These are phyloP conservation scores for Thereva unica DNA, from an alignment of 2,888 invertebrate species.

Conservation along the genomic window DNA sequence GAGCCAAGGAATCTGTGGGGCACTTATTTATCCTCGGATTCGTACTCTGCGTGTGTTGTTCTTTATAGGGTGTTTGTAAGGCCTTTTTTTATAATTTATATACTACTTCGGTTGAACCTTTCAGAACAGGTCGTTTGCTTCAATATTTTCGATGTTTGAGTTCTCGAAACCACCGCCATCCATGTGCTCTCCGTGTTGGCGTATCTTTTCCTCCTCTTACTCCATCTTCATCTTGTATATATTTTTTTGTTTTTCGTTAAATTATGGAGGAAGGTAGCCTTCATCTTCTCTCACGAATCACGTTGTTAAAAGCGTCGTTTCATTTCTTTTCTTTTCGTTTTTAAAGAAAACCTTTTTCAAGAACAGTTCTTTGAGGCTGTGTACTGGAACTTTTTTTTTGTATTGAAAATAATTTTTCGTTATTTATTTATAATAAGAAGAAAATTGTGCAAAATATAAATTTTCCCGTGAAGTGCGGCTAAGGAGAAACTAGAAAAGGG, in stretches of 20 bases:
- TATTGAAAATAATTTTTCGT: constrained; percentile 35
- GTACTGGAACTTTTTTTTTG: no score
- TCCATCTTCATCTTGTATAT: constrained; percentile 1
- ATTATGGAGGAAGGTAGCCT: constrained; percentile 16
- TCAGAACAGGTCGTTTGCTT: constrained; percentile 30
- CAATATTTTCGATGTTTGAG: constrained; percentile 22
- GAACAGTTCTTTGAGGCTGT: no score
- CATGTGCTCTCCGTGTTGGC: constrained; percentile 24
- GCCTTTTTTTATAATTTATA: constrained; percentile 45
- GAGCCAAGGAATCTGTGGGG: no score
- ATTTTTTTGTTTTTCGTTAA: no score
- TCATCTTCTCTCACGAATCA: constrained; percentile 11
- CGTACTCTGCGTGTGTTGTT: constrained; percentile 37
- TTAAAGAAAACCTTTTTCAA: not conserved
- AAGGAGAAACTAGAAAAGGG: constrained; percentile 32
- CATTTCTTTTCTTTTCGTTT: not conserved
- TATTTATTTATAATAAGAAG: constrained; percentile 41
- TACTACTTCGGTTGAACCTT: constrained; percentile 38
- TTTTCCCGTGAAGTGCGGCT: constrained; percentile 5
- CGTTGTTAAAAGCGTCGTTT: not conserved
- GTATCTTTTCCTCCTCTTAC: constrained; percentile 29
- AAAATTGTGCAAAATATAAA: constrained; percentile 39
- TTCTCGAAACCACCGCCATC: not conserved
- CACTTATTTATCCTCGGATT: constrained; percentile 11
- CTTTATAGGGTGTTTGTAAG: constrained; percentile 46